Percentiles rank a stretch among this genome's conserved stretches.
These are phyloP conservation scores for Phenganax marumi DNA, from an alignment of 92 coral and sea anemone species.

Conservation along the genomic window DNA sequence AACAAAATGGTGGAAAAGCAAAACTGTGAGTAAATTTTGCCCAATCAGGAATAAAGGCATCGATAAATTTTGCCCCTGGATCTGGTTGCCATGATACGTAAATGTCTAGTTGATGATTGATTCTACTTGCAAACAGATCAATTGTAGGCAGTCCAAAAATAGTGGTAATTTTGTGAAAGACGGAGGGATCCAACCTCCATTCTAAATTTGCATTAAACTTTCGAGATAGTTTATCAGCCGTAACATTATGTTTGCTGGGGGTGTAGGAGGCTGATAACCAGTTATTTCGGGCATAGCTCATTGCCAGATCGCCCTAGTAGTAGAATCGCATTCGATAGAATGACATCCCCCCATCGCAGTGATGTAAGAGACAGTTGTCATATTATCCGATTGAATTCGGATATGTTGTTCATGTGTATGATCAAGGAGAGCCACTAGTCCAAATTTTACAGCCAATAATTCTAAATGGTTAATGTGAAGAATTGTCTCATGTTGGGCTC, in stretches of 20 bases:
- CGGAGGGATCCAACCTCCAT: background rate
- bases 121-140: constrained; percentile 25
- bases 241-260: constrained; percentile 47
- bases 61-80: constrained; percentile 19
- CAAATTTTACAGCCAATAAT: constrained; percentile 48
- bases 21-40: constrained; percentile 39
- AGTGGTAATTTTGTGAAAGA: constrained; percentile 4
- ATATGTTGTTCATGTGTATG: constrained; percentile 31
- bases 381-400: constrained; percentile 47
- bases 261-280: constrained; percentile 59
- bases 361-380: constrained; percentile 43
- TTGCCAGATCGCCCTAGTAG: constrained; percentile 44
- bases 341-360: constrained; percentile 57
- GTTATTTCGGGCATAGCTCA: constrained; percentile 50
- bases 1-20: constrained; percentile 61
- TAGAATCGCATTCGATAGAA: constrained; percentile 36
- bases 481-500: constrained; percentile 33
- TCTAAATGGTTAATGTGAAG: constrained; percentile 50
- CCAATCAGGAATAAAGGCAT: constrained; percentile 64
- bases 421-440: constrained; percentile 28
- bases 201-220: background rate
- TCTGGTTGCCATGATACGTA: constrained; percentile 30
- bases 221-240: constrained; percentile 37
- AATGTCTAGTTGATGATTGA: background rate
- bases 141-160: constrained; percentile 4